Conservation (phyloP, 2,113 vertebrate species). For the Cyanoliseus patagonus region DNA sequence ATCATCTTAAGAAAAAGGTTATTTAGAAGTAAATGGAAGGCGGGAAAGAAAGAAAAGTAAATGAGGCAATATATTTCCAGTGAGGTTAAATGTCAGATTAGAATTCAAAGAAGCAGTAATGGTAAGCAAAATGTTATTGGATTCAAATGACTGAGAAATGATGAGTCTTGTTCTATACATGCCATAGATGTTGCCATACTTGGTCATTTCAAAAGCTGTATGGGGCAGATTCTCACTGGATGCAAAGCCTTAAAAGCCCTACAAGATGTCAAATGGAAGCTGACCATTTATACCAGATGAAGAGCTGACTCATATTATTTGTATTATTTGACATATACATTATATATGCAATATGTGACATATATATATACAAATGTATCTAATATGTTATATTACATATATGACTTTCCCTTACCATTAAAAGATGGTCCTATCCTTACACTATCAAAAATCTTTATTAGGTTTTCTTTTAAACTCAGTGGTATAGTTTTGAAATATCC, state of each 20-base stretch:
- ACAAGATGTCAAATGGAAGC: background rate
- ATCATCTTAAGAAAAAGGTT: slow-evolving; percentile 57
- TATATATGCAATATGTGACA: background rate
- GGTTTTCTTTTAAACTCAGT: background rate
- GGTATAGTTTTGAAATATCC: background rate
- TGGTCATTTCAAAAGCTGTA: background rate
- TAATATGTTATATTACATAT: background rate
- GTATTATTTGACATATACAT: background rate
- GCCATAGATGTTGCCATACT: background rate
- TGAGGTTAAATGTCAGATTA: slow-evolving; percentile 54
- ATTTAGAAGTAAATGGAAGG: slow-evolving; percentile 54
- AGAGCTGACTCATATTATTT: background rate
- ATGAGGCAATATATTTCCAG: slow-evolving; percentile 46
- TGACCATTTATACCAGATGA: background rate
- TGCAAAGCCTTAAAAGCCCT: background rate
- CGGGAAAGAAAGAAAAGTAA: background rate
- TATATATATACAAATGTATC: background rate
- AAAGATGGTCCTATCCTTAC: background rate
- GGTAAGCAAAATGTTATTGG: background rate
- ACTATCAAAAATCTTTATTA: background rate
- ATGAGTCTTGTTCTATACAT: background rate
- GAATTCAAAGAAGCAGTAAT: slow-evolving; percentile 27
- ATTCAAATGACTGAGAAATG: background rate
- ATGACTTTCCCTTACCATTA: background rate
- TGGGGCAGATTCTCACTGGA: background rate